These are phyloP conservation scores for Chelon auratus DNA, from an alignment of 2,797 vertebrate genomes.

Conservation along the genomic window DNA sequence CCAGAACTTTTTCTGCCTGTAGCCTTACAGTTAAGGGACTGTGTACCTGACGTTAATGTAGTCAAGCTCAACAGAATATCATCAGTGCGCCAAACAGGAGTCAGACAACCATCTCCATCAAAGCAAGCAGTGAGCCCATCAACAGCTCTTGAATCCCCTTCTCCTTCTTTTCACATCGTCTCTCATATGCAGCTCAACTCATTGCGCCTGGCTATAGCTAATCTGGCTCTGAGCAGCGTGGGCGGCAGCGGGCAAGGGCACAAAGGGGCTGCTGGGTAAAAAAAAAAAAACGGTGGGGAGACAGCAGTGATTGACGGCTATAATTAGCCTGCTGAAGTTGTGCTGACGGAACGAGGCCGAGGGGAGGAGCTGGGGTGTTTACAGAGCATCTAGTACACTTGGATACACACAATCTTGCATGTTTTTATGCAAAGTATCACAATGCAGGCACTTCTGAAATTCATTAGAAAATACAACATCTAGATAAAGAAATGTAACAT, in stretches of 20 bases:
- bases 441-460: background rate
- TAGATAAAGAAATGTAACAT: background rate
- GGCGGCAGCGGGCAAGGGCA: constrained; percentile 73
- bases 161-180: constrained; percentile 35
- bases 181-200: constrained; percentile 54
- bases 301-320: constrained; percentile 79
- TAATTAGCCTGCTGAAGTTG: constrained; percentile 79
- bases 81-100: constrained; percentile 20
- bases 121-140: constrained; percentile 40
- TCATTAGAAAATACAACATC: background rate
- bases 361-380: constrained; percentile 70
- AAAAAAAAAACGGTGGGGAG: constrained; percentile 53
- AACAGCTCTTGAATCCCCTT: constrained; percentile 40
- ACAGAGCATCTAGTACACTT: constrained; percentile 55
- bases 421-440: constrained; percentile 37
- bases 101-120: constrained; percentile 42
- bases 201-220: constrained; percentile 64
- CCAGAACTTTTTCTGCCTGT: background rate
- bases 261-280: constrained; percentile 66
- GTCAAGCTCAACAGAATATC: constrained; percentile 23
- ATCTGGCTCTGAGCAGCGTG: constrained; percentile 70
- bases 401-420: constrained; percentile 42
- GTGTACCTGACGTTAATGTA: constrained; percentile 18
- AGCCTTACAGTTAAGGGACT: background rate
- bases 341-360: constrained; percentile 67